Base-by-base conservation (phyloP, 2,888 invertebrate genomes). In the Abscondita cerata region DNA sequence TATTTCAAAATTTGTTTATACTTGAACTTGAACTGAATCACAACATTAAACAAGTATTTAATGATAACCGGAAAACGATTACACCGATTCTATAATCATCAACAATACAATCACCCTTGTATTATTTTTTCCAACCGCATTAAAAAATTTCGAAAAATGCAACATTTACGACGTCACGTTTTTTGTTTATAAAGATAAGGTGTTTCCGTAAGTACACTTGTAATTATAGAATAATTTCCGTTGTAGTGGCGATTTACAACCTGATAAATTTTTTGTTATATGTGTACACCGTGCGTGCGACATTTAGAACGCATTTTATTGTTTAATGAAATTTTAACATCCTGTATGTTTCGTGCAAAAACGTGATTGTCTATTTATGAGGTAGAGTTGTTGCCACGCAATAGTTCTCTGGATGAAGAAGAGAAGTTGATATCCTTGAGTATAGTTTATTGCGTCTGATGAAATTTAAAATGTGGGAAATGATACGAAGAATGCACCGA, bases 141-240 rank as follows among this genome's bases (percentile, higher is more conserved):
- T 38, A 13, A 38, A 12, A 38, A 12, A 38, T 38, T 25, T 25
- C 6, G 25, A 25, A 25, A 25, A 25, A 25, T 25, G 25, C 25
- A 6, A 6, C 25, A 25, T 25, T 25, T 25, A 6, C 6, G 6
- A 6, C 25, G 6, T 25, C 25, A 25, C 25, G 41, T n/a, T n/a
- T 16, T 13, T 15, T 44, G 44, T 16, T 3, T 4, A 44, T 44
- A 44, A 44, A 51, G 51, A 51, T 51, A 51, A 51, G 36, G 13
- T 44, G 34, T 36, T 51, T 51, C 51, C 51, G 51, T 36, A 51
- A 51, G 34, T 48, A 48, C 48, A 20, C 33, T 25, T 18, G 15
- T 48, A 48, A 48, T 48, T 48, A 48, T 33, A 48, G 13, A 48
- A 48, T 48, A 33, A 33, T 48, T 33, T 48, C 48, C 33, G 48